Evolutionary conservation across 2,888 invertebrate species (phyloP).

Genomic region (Lithodes maja): DNA sequence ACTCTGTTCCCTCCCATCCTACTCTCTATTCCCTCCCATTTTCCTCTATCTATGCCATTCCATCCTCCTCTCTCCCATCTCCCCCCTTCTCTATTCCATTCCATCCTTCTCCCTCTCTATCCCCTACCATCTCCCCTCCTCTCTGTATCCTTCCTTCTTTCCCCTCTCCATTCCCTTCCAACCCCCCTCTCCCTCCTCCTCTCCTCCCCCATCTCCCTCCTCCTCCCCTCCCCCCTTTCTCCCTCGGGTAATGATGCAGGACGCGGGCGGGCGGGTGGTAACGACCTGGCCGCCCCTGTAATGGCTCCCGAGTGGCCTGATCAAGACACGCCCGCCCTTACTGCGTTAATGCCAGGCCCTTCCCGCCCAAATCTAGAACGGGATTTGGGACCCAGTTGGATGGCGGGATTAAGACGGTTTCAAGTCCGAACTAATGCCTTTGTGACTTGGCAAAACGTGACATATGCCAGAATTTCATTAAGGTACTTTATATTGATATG

Average conservation of each 20-base stretch:
- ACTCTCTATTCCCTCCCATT: neutral
- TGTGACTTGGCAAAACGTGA: too few species aligned
- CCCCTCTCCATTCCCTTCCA: neutral
- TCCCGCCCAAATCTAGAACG: neutral
- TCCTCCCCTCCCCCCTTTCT: neutral
- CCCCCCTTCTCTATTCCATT: neutral
- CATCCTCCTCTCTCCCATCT: neutral
- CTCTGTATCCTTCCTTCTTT: neutral
- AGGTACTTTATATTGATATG: too few species aligned
- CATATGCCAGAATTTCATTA: too few species aligned
- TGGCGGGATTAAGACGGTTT: too few species aligned
- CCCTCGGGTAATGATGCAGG: conserved; percentile 23
- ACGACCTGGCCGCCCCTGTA: neutral
- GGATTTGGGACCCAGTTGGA: too few species aligned
- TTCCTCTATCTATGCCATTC: neutral
- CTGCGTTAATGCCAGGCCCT: neutral
- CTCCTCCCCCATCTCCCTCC: neutral
- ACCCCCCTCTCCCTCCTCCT: neutral
- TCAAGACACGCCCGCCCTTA: neutral
- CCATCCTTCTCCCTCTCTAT: neutral
- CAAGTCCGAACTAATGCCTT: too few species aligned
- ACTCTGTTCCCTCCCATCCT: neutral
- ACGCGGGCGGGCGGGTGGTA: neutral
- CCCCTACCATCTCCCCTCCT: neutral
- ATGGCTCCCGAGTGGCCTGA: conserved; percentile 29